These are phyloP conservation scores for Oasisia sp. DNA, from an alignment of 2,888 invertebrate species.

Conservation along the genomic window DNA sequence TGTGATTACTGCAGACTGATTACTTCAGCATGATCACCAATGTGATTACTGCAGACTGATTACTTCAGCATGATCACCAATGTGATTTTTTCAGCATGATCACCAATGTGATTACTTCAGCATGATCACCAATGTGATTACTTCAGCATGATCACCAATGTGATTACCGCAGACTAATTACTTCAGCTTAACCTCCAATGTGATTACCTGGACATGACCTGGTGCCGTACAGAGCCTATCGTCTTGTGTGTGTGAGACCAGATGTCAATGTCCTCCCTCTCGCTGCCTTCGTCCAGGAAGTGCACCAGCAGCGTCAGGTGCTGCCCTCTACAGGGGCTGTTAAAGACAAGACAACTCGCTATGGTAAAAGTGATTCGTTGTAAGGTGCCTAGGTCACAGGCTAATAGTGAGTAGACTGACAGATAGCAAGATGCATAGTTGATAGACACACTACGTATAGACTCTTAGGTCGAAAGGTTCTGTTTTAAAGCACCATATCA, in stretches of 20 bases:
- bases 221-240: conserved; percentile 82
- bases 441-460: too few relatives aligned
- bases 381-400: too few relatives aligned
- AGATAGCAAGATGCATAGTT: too few relatives aligned
- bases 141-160: background rate
- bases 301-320: conserved; percentile 87
- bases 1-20: too few relatives aligned
- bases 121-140: background rate
- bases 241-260: conserved; percentile 95
- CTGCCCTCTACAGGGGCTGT: conserved; percentile 88
- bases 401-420: too few relatives aligned
- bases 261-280: conserved; percentile 86
- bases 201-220: conserved; percentile 56
- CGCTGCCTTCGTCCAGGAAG: conserved; percentile 85
- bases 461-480: too few relatives aligned
- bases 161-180: too few relatives aligned
- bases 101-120: conserved; percentile 23
- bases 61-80: too few relatives aligned
- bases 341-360: conserved; percentile 32
- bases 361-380: background rate
- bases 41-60: conserved; percentile 22
- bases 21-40: background rate
- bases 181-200: too few relatives aligned
- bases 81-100: background rate
- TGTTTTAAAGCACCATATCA: too few relatives aligned